Conservation (phyloP, 2,797 vertebrate genomes). For the Borostomias antarcticus region DNA sequence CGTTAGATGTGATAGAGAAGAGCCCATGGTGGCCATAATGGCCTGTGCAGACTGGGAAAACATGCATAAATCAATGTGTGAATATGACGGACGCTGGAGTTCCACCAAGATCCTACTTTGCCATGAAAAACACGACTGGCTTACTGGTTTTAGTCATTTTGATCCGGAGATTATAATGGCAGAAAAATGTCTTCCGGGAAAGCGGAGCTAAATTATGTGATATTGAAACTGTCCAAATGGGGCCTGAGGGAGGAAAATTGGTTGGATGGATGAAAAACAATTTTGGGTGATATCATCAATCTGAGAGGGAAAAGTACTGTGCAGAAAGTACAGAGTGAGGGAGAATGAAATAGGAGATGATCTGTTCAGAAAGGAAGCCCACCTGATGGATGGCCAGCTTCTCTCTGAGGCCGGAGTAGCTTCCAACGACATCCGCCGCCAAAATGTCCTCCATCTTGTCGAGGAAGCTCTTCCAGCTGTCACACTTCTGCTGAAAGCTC, state of each 20-base stretch:
- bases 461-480: slow-evolving; percentile 75
- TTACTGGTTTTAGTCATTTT: neutral
- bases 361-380: slow-evolving; percentile 11
- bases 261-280: too few species aligned
- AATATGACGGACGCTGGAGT: neutral
- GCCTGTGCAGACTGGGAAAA: neutral
- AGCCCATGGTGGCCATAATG: neutral
- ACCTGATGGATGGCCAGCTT: slow-evolving; percentile 85
- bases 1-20: neutral
- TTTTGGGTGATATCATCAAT: too few species aligned
- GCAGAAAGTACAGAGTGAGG: too few species aligned
- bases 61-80: neutral
- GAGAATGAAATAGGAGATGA: too few species aligned
- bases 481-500: slow-evolving; percentile 79
- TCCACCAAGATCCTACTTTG: neutral
- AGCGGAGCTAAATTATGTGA: too few species aligned
- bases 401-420: slow-evolving; percentile 68
- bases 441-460: slow-evolving; percentile 71
- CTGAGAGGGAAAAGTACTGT: too few species aligned
- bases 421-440: slow-evolving; percentile 47
- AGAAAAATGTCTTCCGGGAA: too few species aligned
- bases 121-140: neutral
- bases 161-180: too few species aligned
- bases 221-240: too few species aligned
- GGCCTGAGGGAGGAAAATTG: too few species aligned